Conservation (phyloP, 2,888 invertebrate species). For the Agapetus fuscipes region DNA sequence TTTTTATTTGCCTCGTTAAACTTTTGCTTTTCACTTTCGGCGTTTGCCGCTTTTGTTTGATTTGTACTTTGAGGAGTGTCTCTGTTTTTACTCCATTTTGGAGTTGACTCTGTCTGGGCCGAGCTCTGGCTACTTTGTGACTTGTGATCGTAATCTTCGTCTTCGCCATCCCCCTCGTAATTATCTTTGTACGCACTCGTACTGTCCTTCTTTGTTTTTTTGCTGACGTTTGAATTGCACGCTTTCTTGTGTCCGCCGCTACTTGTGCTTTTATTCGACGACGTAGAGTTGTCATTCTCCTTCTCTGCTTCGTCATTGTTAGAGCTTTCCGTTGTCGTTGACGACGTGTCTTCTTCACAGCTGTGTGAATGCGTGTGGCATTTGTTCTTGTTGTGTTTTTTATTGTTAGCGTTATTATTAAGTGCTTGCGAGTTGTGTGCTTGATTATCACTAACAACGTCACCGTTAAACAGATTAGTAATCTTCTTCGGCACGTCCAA, state of each 20-base stretch:
- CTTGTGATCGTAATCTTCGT: slow-evolving; percentile 29
- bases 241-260: slow-evolving; percentile 11
- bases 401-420: slow-evolving; percentile 13
- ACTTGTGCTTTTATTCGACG: slow-evolving; percentile 13
- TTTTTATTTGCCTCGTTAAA: slow-evolving; percentile 24
- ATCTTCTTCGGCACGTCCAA: slow-evolving; percentile 17
- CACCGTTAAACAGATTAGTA: slow-evolving; percentile 23
- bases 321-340: slow-evolving; percentile 61
- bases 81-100: slow-evolving; percentile 24
- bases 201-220: slow-evolving; percentile 24
- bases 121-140: slow-evolving; percentile 9
- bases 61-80: slow-evolving; percentile 16
- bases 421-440: slow-evolving; percentile 26
- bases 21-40: slow-evolving; percentile 21
- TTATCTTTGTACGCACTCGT: slow-evolving; percentile 34
- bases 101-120: slow-evolving; percentile 7
- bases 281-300: slow-evolving; percentile 24
- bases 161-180: slow-evolving; percentile 39
- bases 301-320: slow-evolving; percentile 47
- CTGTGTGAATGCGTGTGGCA: slow-evolving; percentile 22
- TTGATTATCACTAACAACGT: slow-evolving; percentile 26
- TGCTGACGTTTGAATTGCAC: slow-evolving; percentile 7
- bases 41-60: slow-evolving; percentile 7
- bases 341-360: slow-evolving; percentile 58
- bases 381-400: slow-evolving; percentile 25